Conservation (phyloP, 2,888 invertebrate species). For the Monoplex corrugatus region DNA sequence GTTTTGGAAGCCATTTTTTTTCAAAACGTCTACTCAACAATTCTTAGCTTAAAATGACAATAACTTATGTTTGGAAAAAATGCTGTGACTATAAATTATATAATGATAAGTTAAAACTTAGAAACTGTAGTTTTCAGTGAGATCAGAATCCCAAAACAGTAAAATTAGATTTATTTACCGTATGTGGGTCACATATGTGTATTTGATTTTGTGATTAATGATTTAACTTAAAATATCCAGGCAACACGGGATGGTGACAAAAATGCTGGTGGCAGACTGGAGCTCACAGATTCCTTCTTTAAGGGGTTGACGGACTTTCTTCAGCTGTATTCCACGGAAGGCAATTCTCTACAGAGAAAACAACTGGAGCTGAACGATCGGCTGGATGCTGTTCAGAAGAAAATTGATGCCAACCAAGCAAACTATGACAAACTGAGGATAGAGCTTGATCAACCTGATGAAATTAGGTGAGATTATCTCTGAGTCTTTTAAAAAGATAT, state of each 20-base stretch:
- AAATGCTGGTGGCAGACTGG: background rate
- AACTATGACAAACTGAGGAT: constrained; percentile 56
- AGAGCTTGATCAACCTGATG: background rate
- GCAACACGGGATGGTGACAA: constrained; percentile 36
- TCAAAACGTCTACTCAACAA: no score
- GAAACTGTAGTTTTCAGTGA: no score
- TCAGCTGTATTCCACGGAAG: constrained; percentile 63
- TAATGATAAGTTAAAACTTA: no score
- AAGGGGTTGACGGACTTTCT: constrained; percentile 64
- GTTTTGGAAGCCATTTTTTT: no score
- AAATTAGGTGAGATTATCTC: constrained; percentile 17
- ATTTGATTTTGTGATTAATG: background rate
- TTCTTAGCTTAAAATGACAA: no score
- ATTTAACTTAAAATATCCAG: background rate
- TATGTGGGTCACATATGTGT: background rate
- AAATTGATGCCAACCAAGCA: constrained; percentile 68
- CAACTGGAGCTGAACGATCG: constrained; percentile 66
- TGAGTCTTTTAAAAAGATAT: no score
- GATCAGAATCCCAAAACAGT: no score
- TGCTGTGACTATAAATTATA: background rate
- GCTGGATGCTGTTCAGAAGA: constrained; percentile 67
- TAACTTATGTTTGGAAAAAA: no score
- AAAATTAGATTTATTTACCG: background rate
- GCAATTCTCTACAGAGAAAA: constrained; percentile 63
- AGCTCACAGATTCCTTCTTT: constrained; percentile 51